A percentile compares a stretch with the other conserved stretches of the same genome.
These are phyloP conservation scores for Osmerus mordax DNA, from an alignment of 2,113 vertebrate species.

Conservation along the genomic window DNA sequence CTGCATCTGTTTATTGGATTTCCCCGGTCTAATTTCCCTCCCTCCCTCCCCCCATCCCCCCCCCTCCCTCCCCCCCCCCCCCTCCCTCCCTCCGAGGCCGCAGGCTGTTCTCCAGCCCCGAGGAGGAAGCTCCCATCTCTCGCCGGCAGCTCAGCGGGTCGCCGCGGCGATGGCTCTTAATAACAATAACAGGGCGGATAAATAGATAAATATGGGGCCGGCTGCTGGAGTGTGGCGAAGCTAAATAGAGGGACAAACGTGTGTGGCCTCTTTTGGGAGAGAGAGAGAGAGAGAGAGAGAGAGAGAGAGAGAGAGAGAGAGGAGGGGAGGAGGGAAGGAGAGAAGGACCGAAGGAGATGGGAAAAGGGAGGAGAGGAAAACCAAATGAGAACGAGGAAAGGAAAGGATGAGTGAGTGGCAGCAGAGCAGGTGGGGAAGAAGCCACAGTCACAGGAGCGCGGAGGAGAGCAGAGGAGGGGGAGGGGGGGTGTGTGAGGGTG, in stretches of 20 bases:
- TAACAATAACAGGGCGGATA: conserved; percentile 47
- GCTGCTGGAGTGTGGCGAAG: background rate
- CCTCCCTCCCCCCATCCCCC: conserved; percentile 1
- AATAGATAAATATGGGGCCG: conserved; percentile 43
- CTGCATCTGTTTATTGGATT: conserved; percentile 42
- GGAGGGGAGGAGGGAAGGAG: background rate
- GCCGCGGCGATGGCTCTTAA: conserved; percentile 35
- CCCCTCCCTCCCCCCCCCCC: background rate
- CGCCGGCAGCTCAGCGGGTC: conserved; percentile 16
- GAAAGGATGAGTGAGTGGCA: background rate
- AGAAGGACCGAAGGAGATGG: background rate
- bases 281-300: background rate
- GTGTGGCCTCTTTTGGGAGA: background rate
- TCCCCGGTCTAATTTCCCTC: conserved; percentile 23
- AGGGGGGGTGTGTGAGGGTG: background rate
- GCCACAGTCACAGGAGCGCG: background rate
- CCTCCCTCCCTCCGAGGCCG: conserved; percentile 6
- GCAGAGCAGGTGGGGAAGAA: background rate
- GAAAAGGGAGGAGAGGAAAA: background rate
- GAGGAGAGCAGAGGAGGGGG: background rate
- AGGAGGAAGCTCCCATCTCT: conserved; percentile 51
- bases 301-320: background rate
- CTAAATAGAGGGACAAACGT: conserved; percentile 9
- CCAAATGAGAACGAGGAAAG: background rate
- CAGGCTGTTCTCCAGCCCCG: conserved; percentile 31